Evolutionary conservation across 2,797 vertebrate species (phyloP).

Genomic region (Typhlichthys subterraneus): DNA sequence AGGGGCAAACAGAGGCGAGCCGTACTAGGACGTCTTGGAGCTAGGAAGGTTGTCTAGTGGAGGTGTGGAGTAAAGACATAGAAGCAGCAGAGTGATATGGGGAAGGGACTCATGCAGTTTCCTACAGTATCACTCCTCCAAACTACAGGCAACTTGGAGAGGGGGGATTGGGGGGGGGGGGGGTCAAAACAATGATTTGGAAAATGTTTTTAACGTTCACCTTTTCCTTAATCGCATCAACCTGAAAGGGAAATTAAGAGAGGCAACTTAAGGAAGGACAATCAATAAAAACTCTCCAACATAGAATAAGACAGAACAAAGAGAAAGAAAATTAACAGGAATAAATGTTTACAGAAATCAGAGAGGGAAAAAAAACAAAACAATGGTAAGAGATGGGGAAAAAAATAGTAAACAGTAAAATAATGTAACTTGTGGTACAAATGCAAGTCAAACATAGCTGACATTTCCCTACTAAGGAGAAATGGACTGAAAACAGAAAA

Average conservation of each 20-base stretch:
- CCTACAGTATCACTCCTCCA: slow-evolving; percentile 94
- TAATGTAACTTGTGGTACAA: slow-evolving; percentile 74
- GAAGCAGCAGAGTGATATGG: slow-evolving; percentile 82
- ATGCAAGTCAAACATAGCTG: slow-evolving; percentile 61
- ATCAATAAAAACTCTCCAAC: slow-evolving; percentile 77
- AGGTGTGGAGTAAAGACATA: slow-evolving; percentile 66
- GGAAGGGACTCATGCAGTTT: slow-evolving; percentile 87
- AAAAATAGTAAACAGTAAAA: slow-evolving; percentile 33
- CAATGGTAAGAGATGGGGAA: slow-evolving; percentile 70
- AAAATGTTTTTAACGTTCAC: slow-evolving; percentile 99
- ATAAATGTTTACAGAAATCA: slow-evolving; percentile 55
- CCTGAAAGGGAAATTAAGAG: slow-evolving; percentile 92
- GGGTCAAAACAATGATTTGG: slow-evolving; percentile 83
- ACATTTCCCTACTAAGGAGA: background rate
- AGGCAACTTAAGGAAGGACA: slow-evolving; percentile 92
- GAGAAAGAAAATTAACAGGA: slow-evolving; percentile 85
- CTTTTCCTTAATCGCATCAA: slow-evolving; percentile 99
- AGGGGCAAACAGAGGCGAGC: slow-evolving; percentile 43
- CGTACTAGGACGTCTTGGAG: slow-evolving; percentile 45
- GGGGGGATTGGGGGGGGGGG: slow-evolving; percentile 41
- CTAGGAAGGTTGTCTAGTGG: slow-evolving; percentile 83
- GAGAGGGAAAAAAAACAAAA: slow-evolving; percentile 67
- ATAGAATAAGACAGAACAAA: slow-evolving; percentile 83
- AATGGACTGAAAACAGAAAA: background rate
- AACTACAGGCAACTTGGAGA: slow-evolving; percentile 82